Conservation (phyloP, 2,888 invertebrate genomes). For the Apodemia duryi region DNA sequence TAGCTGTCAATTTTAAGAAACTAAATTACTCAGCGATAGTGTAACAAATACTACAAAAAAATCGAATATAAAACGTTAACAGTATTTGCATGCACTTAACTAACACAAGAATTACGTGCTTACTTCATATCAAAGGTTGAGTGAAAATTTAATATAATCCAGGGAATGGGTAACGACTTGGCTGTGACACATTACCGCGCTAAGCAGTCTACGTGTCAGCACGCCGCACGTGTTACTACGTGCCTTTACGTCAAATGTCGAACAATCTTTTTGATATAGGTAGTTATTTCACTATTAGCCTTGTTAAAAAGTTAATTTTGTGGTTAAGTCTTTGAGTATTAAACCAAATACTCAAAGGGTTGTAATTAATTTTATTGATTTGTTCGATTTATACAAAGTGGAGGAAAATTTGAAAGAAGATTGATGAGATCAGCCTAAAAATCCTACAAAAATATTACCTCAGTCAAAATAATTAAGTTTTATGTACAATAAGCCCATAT, state of each 20-base stretch:
- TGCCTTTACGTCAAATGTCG: neutral
- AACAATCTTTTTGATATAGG: slow-evolving; percentile 7
- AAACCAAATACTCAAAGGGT: too few relatives aligned
- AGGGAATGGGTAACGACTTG: slow-evolving; percentile 17
- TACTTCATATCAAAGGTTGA: slow-evolving; percentile 4
- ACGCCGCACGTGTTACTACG: slow-evolving; percentile 32
- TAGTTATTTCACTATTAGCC: neutral
- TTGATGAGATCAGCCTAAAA: too few relatives aligned
- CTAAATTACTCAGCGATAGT: too few relatives aligned
- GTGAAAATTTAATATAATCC: slow-evolving; percentile 13
- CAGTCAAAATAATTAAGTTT: too few relatives aligned
- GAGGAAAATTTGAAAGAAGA: too few relatives aligned
- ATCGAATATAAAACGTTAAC: neutral
- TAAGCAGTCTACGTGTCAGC: slow-evolving; percentile 58
- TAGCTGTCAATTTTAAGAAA: too few relatives aligned
- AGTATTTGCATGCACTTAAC: neutral
- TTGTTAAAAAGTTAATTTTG: neutral
- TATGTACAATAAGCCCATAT: too few relatives aligned
- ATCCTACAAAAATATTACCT: too few relatives aligned
- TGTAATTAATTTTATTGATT: too few relatives aligned
- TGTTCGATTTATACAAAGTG: too few relatives aligned
- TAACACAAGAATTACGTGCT: slow-evolving; percentile 1
- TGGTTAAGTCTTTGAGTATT: too few relatives aligned
- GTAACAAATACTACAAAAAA: too few relatives aligned
- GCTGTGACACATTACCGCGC: slow-evolving; percentile 44